A percentile compares a stretch with the other conserved stretches of the same genome.
These are phyloP conservation scores for Micronisus gabar DNA, from an alignment of 2,113 vertebrate species.

Conservation along the genomic window DNA sequence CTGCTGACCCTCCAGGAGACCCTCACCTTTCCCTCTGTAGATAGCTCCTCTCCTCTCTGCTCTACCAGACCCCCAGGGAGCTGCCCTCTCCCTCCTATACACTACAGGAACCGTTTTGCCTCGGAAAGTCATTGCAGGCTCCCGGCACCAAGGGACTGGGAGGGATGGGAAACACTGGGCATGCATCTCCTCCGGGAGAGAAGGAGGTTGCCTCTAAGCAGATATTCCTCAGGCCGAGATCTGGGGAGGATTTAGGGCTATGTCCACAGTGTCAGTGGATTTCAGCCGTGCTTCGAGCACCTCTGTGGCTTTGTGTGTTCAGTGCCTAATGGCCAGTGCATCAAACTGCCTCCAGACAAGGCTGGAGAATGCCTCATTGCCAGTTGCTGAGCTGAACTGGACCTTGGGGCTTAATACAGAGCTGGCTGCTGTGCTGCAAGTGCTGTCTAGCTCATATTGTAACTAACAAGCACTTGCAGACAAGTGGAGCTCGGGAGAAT, in stretches of 20 bases:
- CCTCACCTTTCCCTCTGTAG: not conserved
- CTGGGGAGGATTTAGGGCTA: not conserved
- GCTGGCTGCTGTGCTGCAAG: not conserved
- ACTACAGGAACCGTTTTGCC: not conserved
- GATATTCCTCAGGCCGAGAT: not conserved
- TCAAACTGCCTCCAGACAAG: not conserved
- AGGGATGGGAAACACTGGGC: not conserved
- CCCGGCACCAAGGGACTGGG: not conserved
- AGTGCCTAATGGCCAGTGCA: not conserved
- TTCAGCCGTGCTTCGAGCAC: not conserved
- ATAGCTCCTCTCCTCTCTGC: not conserved
- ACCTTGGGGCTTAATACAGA: not conserved
- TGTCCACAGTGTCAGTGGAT: not conserved
- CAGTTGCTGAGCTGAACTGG: not conserved
- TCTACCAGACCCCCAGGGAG: not conserved
- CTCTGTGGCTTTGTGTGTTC: not conserved
- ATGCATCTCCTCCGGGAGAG: not conserved
- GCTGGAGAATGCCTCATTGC: not conserved
- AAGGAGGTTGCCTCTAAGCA: not conserved
- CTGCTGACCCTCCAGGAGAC: not conserved
- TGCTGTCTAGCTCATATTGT: not conserved
- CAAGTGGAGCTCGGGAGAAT: not conserved
- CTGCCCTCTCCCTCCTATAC: not conserved
- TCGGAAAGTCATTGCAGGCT: not conserved
- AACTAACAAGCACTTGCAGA: not conserved